These are phyloP conservation scores for Callopanchax toddi DNA, from an alignment of 2,113 vertebrate species.

Conservation along the genomic window DNA sequence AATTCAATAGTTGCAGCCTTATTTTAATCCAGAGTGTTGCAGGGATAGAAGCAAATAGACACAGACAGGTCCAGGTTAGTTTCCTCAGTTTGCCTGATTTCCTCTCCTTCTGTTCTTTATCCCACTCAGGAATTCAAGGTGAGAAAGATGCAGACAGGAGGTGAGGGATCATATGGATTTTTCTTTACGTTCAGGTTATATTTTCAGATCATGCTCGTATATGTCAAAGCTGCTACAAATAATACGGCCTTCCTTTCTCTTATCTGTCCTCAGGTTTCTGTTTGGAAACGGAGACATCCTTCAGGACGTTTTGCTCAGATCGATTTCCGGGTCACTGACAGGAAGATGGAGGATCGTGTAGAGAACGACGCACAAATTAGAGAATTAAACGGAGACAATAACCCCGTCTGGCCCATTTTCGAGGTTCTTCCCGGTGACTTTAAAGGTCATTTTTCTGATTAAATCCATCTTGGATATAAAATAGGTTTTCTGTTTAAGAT, in stretches of 20 bases:
- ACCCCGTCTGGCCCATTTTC: background rate
- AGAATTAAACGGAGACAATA: background rate
- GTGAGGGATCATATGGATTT: background rate
- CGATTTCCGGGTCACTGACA: background rate
- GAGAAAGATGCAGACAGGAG: background rate
- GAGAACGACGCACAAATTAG: background rate
- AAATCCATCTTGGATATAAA: background rate
- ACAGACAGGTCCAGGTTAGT: no score
- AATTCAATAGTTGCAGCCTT: no score
- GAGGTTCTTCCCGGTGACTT: background rate
- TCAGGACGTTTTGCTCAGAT: background rate
- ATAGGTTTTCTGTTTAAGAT: background rate
- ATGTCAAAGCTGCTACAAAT: background rate
- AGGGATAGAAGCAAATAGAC: no score
- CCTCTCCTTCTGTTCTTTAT: no score
- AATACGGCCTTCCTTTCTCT: background rate
- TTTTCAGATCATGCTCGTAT: background rate
- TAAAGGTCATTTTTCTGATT: slow-evolving; percentile 3
- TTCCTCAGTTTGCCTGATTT: background rate
- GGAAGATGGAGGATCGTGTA: background rate
- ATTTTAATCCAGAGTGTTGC: no score
- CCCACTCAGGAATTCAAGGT: background rate
- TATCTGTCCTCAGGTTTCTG: background rate
- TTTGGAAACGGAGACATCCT: background rate
- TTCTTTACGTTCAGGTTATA: background rate